Evolutionary conservation across 2,797 vertebrate species (phyloP), one percentile per base, ranked within the genome.

Genomic region (Aplochiton taeniatus): DNA sequence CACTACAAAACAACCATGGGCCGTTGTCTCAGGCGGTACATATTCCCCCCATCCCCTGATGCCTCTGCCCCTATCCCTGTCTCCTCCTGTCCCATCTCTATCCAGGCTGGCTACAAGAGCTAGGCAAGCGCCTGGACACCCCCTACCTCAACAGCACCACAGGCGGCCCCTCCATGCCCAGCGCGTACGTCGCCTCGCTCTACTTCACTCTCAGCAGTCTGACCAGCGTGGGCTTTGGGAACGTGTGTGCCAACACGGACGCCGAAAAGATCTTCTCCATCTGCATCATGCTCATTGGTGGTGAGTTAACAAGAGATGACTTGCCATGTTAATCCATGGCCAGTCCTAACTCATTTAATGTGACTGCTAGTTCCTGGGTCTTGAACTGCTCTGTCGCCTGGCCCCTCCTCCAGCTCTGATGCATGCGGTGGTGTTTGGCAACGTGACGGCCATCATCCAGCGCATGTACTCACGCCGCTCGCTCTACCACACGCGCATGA

Each of bases 161-260:
- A 79, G 96, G 96, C 61, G 97, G 96, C n/a, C 96, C 96, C 0
- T 92, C 95, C 16, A 80, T 95, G 74, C 93, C 93, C 45, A 98
- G 95, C 1, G 94, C 96, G 83, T 98, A 98, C 80, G 95, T 98
- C 12, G 94, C 96, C 6, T 96, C 97, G 0, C 95, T 98, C 72
- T 98, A 98, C 90, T 98, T 98, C 92, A 96, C 96, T 47, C 94
- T 98, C 68, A 98, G 97, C 87, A 98, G 96, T 86, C 94, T 98
- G 46, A 98, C 96, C 77, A 96, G 94, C 4, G 95, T 96, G 12
- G 95, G 95, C 31, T 95, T 96, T 0, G 96, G 96, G 65, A 98
- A 98, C 0, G 95, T 98, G 61, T 98, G 95, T 0, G 96, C 96
- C 87, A 98, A 98, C 84, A 98, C 96, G 0, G 95, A 98, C 0